These are phyloP conservation scores for Tetrax tetrax DNA, from an alignment of 2,113 vertebrate genomes.

Conservation along the genomic window DNA sequence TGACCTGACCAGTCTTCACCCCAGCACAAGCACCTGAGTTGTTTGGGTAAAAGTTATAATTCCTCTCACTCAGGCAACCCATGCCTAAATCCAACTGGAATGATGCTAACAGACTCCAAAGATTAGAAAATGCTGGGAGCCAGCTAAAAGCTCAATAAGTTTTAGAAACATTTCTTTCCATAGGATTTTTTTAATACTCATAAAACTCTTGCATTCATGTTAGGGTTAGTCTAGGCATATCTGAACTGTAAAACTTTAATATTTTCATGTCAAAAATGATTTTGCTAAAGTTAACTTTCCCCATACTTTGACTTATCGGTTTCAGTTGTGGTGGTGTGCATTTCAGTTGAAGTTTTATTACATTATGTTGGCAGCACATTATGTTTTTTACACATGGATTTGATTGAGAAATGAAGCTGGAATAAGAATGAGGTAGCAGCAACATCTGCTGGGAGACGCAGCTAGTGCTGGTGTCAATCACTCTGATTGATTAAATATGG, in stretches of 20 bases:
- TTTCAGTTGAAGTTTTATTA: constrained; percentile 80
- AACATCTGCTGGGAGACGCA: constrained; percentile 74
- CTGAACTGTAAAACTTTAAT: constrained; percentile 73
- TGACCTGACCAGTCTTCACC: not conserved
- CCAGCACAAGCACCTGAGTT: not conserved
- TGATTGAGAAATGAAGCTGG: constrained; percentile 83
- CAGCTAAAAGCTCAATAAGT: not conserved
- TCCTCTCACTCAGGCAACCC: constrained; percentile 9
- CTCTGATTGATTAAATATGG: constrained; percentile 83
- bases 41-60: not conserved
- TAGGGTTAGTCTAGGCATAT: constrained; percentile 49
- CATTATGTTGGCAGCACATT: constrained; percentile 78
- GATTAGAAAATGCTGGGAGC: constrained; percentile 10
- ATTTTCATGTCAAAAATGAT: constrained; percentile 74
- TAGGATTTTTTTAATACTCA: not conserved
- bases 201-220: constrained; percentile 49
- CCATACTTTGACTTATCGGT: constrained; percentile 74
- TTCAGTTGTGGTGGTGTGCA: constrained; percentile 73
- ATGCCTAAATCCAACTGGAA: constrained; percentile 16
- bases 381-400: constrained; percentile 81
- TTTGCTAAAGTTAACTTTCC: constrained; percentile 78
- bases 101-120: not conserved
- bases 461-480: constrained; percentile 79
- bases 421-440: constrained; percentile 80
- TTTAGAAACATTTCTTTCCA: constrained; percentile 17